Conservation (phyloP, 1,140 invertebrate species). For the Macrosteles quadrilineatus region DNA sequence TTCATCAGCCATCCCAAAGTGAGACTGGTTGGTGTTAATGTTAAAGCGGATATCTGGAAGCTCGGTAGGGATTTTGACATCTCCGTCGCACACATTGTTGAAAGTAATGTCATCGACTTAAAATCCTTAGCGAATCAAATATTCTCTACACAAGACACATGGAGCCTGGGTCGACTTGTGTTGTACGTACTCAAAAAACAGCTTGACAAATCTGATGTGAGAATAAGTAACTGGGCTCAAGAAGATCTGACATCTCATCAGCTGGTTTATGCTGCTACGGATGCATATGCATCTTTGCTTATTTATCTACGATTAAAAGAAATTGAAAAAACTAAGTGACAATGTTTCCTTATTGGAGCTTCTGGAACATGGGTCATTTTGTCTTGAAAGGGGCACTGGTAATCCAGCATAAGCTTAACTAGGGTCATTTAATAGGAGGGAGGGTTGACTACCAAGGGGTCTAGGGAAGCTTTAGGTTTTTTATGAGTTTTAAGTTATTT, state of each 20-base stretch:
- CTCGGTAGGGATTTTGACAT: slow-evolving; percentile 62
- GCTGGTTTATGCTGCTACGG: slow-evolving; percentile 63
- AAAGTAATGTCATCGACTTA: slow-evolving; percentile 61
- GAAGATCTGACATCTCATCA: slow-evolving; percentile 58
- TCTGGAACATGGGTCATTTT: too few species aligned
- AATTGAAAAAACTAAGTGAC: too few species aligned
- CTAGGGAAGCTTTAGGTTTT: too few species aligned
- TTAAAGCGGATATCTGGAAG: slow-evolving; percentile 66
- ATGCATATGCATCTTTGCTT: slow-evolving; percentile 56
- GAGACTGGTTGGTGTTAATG: slow-evolving; percentile 65
- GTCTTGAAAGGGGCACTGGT: too few species aligned
- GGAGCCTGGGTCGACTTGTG: slow-evolving; percentile 63
- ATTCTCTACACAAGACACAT: slow-evolving; percentile 55
- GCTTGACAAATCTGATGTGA: too few species aligned
- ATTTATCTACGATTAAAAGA: neutral
- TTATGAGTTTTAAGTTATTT: too few species aligned
- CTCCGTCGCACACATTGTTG: slow-evolving; percentile 53
- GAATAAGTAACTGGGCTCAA: slow-evolving; percentile 63
- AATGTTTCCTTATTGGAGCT: too few species aligned
- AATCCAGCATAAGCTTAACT: too few species aligned
- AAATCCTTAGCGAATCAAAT: slow-evolving; percentile 58
- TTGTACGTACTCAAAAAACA: slow-evolving; percentile 54
- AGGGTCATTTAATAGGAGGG: too few species aligned
- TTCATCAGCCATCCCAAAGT: too few species aligned
- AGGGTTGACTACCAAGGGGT: too few species aligned